Conservation (phyloP, 2,113 vertebrate species). For the Lepisosteus oculatus region DNA sequence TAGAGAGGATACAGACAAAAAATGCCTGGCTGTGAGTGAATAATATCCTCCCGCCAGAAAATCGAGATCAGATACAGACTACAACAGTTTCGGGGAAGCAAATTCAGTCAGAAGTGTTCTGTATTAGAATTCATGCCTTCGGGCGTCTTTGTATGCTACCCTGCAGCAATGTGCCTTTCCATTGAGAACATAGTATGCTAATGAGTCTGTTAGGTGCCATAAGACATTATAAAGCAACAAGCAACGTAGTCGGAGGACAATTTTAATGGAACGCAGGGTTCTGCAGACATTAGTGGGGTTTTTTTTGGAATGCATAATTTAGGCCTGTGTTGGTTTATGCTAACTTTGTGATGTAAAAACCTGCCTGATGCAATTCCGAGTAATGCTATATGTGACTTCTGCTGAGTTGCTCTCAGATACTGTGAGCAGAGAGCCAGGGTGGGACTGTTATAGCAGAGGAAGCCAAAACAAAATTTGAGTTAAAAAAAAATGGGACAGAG, state of each 20-base stretch:
- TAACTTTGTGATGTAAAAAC: conserved; percentile 33
- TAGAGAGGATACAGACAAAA: too few species aligned
- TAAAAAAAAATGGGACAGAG: too few species aligned
- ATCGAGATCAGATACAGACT: neutral
- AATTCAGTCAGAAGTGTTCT: neutral
- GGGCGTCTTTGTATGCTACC: neutral
- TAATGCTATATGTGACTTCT: conserved; percentile 30
- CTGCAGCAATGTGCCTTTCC: neutral
- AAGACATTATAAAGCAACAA: conserved; percentile 12
- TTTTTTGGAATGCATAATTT: conserved; percentile 34
- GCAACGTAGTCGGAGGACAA: neutral
- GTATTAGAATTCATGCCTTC: neutral
- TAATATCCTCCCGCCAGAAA: neutral
- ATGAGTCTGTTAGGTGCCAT: conserved; percentile 28
- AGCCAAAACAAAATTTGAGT: too few species aligned
- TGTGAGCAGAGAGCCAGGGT: too few species aligned
- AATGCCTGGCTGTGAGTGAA: neutral
- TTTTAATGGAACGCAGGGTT: conserved; percentile 3
- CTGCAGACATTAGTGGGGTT: conserved; percentile 18
- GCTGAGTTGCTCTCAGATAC: too few species aligned
- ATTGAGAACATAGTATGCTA: conserved; percentile 18
- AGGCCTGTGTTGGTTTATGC: conserved; percentile 27
- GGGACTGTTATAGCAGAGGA: too few species aligned
- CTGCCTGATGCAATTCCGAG: conserved; percentile 45
- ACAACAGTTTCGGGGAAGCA: neutral